Evolutionary conservation across 2,888 invertebrate species (phyloP).

Genomic region (Acleris sparsana): DNA sequence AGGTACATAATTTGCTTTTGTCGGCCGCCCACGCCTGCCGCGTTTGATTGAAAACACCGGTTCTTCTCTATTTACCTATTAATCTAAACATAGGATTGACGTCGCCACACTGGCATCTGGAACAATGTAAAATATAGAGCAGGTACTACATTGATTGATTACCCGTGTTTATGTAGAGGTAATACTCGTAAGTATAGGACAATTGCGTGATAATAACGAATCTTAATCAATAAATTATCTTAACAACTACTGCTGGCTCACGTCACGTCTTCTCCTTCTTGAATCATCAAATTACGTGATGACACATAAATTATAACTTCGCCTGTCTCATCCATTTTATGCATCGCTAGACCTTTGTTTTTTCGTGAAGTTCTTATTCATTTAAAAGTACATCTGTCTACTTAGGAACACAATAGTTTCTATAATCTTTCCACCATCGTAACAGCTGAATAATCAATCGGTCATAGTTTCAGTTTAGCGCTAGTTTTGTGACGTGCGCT

Average conservation of each 20-base stretch:
- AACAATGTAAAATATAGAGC: conserved; percentile 10
- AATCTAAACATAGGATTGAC: conserved; percentile 35
- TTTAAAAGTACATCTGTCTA: too few relatives aligned
- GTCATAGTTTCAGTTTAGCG: too few relatives aligned
- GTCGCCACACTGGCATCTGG: conserved; percentile 24
- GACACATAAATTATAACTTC: too few relatives aligned
- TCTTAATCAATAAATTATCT: background rate
- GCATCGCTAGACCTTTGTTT: too few relatives aligned
- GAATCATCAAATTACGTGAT: background rate
- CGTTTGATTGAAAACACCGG: conserved; percentile 54
- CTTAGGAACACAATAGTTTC: too few relatives aligned
- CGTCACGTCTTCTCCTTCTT: background rate
- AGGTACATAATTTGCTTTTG: too few relatives aligned
- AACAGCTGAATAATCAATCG: too few relatives aligned
- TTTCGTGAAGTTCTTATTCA: too few relatives aligned
- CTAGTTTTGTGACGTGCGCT: too few relatives aligned
- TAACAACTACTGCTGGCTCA: background rate
- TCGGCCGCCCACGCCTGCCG: conserved; percentile 46
- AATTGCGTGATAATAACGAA: too few relatives aligned
- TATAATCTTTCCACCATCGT: too few relatives aligned
- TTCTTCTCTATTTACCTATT: conserved; percentile 40
- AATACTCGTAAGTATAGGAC: background rate
- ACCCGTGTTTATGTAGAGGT: conserved; percentile 9
- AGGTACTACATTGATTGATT: conserved; percentile 13
- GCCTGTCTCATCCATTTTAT: too few relatives aligned